A percentile compares a stretch with the other conserved stretches of the same genome.
These are phyloP conservation scores for Erebia palarica DNA, from an alignment of 2,888 invertebrate species.

Conservation along the genomic window DNA sequence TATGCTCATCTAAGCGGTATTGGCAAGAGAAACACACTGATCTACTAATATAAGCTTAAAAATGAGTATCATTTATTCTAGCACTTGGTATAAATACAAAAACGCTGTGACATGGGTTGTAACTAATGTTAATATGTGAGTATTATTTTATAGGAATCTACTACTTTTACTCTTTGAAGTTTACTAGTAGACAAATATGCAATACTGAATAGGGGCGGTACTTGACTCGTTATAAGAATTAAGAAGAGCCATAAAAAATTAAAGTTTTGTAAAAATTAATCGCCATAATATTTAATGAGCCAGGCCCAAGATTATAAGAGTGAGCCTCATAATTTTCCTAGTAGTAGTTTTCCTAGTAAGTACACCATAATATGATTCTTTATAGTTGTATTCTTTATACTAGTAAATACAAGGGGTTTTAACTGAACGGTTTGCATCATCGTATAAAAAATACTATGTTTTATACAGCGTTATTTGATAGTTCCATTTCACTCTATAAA, in stretches of 20 bases:
- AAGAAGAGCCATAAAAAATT: conserved; percentile 18
- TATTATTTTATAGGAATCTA: conserved; percentile 8
- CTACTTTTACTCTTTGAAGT: not conserved
- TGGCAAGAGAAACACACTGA: conserved; percentile 43
- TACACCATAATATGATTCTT: too few relatives aligned
- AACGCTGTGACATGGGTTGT: conserved; percentile 24
- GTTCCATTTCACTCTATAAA: not conserved
- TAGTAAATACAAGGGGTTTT: too few relatives aligned
- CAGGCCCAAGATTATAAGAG: conserved; percentile 21
- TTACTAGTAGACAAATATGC: conserved; percentile 1
- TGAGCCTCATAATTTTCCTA: too few relatives aligned
- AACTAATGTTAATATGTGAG: conserved; percentile 18
- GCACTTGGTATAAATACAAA: conserved; percentile 21
- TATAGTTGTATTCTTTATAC: too few relatives aligned
- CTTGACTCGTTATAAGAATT: conserved; percentile 28
- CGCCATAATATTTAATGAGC: conserved; percentile 29
- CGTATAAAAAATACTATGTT: too few relatives aligned
- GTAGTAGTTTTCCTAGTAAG: too few relatives aligned
- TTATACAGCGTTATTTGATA: too few relatives aligned
- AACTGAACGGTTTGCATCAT: too few relatives aligned
- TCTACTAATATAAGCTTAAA: conserved; percentile 24
- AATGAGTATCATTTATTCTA: conserved; percentile 30
- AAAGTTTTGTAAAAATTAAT: conserved; percentile 23
- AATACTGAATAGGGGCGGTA: conserved; percentile 28
- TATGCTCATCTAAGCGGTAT: conserved; percentile 37